Percentiles rank a stretch among this genome's conserved stretches.
phyloP scores from a whole-genome alignment of 2,888 invertebrate genomes.

The Polia nebulosa region DNA sequence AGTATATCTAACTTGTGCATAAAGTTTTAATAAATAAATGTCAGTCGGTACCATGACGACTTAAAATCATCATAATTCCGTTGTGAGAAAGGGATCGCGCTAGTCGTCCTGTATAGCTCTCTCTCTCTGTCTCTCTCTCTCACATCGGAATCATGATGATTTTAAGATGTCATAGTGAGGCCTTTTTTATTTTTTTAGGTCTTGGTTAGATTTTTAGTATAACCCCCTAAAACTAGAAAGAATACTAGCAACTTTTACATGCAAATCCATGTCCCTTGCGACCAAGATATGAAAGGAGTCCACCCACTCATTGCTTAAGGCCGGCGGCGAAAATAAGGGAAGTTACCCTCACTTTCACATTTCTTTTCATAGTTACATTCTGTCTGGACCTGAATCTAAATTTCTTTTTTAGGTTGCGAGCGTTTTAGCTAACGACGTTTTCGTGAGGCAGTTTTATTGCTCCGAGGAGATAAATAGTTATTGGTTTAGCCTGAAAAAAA shows the following conservation, averaged over 20 bases:
- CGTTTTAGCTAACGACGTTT: constrained; percentile 35
- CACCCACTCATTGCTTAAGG: constrained; percentile 38
- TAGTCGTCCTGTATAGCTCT: too few species aligned
- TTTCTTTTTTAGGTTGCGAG: constrained; percentile 31
- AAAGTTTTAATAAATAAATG: too few species aligned
- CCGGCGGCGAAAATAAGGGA: constrained; percentile 24
- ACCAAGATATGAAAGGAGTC: constrained; percentile 33
- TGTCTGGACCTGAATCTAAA: constrained; percentile 40
- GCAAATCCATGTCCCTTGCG: constrained; percentile 19
- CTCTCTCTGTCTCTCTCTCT: too few species aligned
- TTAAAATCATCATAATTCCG: too few species aligned
- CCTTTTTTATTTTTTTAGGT: too few species aligned
- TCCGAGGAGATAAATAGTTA: constrained; percentile 45
- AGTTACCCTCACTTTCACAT: constrained; percentile 32
- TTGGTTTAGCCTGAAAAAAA: constrained; percentile 42
- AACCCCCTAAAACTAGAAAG: not conserved
- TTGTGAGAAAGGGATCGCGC: too few species aligned
- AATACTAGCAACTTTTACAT: constrained; percentile 12
- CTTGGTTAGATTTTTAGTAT: not conserved
- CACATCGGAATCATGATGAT: too few species aligned
- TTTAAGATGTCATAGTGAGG: too few species aligned
- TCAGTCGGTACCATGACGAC: too few species aligned
- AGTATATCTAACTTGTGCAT: too few species aligned
- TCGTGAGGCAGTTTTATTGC: constrained; percentile 45
- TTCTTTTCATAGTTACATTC: constrained; percentile 48